Percentiles rank a stretch among this genome's conserved stretches.
phyloP scores from a whole-genome alignment of 1,140 invertebrate genomes.

The Trichonephila clavipes region DNA sequence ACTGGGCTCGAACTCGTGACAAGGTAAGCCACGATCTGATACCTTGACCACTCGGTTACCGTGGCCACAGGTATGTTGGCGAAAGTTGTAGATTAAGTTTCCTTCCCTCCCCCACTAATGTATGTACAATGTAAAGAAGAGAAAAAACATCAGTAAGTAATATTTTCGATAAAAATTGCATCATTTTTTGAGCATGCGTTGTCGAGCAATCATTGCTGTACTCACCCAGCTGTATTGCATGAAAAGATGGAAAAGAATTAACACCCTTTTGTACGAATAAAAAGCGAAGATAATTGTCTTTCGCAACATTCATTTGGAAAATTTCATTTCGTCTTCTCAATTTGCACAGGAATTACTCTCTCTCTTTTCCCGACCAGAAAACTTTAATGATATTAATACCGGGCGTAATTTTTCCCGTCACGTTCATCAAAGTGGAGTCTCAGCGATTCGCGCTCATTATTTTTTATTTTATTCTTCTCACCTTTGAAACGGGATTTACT shows the following conservation, averaged over 20 bases:
- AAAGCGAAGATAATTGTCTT: slow-evolving; percentile 5
- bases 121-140: too few species aligned
- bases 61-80: too few species aligned
- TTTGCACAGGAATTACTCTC: neutral
- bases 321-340: neutral
- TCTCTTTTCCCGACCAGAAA: neutral
- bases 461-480: neutral
- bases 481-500: neutral
- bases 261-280: neutral
- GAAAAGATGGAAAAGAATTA: neutral
- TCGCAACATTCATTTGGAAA: neutral
- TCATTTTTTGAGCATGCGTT: too few species aligned
- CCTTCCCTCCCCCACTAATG: too few species aligned
- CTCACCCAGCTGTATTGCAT: neutral
- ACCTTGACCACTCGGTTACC: too few species aligned
- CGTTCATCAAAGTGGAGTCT: neutral
- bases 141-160: too few species aligned
- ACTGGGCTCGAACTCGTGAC: too few species aligned
- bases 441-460: neutral
- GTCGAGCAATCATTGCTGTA: neutral
- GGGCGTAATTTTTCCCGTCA: neutral
- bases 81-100: too few species aligned
- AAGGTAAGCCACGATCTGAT: too few species aligned
- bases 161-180: too few species aligned
- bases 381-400: neutral